These are phyloP conservation scores for Castor canadensis DNA, from an alignment of 2,113 vertebrate genomes.

Conservation along the genomic window DNA sequence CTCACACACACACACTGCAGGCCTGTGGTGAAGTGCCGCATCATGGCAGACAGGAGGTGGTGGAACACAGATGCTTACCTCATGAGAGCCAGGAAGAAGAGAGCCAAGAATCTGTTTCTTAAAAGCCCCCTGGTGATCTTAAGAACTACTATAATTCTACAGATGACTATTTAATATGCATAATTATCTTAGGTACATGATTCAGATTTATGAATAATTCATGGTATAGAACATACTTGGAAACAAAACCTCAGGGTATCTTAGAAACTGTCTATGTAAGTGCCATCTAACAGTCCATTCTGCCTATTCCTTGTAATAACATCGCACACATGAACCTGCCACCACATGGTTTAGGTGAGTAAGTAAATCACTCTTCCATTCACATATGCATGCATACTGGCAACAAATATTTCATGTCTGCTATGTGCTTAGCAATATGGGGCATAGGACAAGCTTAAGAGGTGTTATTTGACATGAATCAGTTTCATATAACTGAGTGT, in stretches of 20 bases:
- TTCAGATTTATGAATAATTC: constrained; percentile 49
- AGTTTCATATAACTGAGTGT: not conserved
- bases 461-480: not conserved
- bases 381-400: not conserved
- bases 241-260: constrained; percentile 12
- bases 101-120: not conserved
- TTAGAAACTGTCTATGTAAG: not conserved
- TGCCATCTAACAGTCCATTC: not conserved
- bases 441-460: not conserved
- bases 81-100: too few species aligned
- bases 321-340: not conserved
- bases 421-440: not conserved
- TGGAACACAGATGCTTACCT: too few species aligned
- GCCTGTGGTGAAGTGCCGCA: too few species aligned
- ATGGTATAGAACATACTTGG: not conserved
- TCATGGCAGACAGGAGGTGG: too few species aligned
- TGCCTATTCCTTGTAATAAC: not conserved
- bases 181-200: constrained; percentile 19
- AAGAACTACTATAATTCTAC: not conserved
- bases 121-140: constrained; percentile 33
- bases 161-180: constrained; percentile 37
- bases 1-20: too few species aligned
- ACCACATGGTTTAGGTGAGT: not conserved
- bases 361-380: not conserved
- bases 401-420: not conserved